These are phyloP conservation scores for Agonopterix subpropinquella DNA, from an alignment of 2,888 invertebrate species.

Conservation along the genomic window DNA sequence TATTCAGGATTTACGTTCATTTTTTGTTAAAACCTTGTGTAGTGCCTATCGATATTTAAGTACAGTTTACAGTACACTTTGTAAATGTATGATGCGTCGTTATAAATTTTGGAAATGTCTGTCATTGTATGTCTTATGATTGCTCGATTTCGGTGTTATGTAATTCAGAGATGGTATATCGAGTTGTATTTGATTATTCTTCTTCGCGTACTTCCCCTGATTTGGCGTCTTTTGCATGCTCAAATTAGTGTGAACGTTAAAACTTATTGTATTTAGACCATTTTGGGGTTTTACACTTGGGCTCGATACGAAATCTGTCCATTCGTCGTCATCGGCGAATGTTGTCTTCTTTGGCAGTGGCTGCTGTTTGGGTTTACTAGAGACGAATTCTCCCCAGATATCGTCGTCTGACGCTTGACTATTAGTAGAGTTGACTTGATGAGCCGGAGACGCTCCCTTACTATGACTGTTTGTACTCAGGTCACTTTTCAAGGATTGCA, in stretches of 20 bases:
- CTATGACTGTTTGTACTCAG: constrained; percentile 40
- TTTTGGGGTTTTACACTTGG: constrained; percentile 58
- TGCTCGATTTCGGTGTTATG: constrained; percentile 60
- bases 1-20: too few species aligned
- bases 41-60: constrained; percentile 33
- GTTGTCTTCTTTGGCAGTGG: constrained; percentile 35
- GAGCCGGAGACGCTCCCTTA: constrained; percentile 51
- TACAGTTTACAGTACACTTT: constrained; percentile 25
- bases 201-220: constrained; percentile 35
- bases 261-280: constrained; percentile 64
- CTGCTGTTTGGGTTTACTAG: constrained; percentile 55
- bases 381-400: constrained; percentile 79
- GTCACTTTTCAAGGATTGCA: constrained; percentile 60
- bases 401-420: constrained; percentile 40
- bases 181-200: constrained; percentile 43
- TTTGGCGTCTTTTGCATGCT: constrained; percentile 45
- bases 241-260: constrained; percentile 64
- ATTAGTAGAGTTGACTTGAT: constrained; percentile 30
- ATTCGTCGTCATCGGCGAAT: constrained; percentile 62
- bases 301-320: constrained; percentile 70
- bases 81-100: constrained; percentile 33
- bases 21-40: not conserved
- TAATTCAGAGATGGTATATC: constrained; percentile 65
- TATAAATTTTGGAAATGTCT: constrained; percentile 74
- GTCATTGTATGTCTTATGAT: constrained; percentile 47